Percentiles rank a stretch among this genome's conserved stretches.
These are phyloP conservation scores for Bubo bubo DNA, from an alignment of 2,113 vertebrate species.

Conservation along the genomic window DNA sequence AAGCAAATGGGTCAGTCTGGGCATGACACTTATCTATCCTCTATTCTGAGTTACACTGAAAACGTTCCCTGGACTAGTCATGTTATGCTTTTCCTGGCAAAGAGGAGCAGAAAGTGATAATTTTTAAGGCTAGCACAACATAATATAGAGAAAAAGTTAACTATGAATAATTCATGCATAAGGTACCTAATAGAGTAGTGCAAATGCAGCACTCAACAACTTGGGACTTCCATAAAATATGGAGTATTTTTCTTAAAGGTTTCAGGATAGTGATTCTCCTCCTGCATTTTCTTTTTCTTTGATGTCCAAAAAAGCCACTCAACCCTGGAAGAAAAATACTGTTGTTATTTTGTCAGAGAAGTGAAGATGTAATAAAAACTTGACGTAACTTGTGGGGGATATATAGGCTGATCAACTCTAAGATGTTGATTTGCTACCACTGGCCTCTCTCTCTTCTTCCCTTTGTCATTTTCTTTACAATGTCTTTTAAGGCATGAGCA, in stretches of 20 bases:
- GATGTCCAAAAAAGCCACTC: background rate
- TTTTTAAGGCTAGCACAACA: background rate
- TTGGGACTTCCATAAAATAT: background rate
- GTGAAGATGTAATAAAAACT: background rate
- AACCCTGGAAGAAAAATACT: rapidly evolving
- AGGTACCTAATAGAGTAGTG: background rate
- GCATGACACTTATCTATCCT: rapidly evolving
- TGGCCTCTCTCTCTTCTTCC: background rate
- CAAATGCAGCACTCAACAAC: background rate
- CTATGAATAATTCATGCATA: background rate
- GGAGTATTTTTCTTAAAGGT: background rate
- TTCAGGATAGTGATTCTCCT: background rate
- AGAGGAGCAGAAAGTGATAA: background rate
- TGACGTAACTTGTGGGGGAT: background rate
- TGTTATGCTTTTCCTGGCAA: background rate
- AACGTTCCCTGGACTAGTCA: background rate
- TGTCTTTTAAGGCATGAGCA: background rate
- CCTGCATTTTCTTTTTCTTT: background rate
- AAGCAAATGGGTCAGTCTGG: background rate
- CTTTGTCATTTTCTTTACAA: background rate
- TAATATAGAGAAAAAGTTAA: background rate
- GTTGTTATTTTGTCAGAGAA: background rate
- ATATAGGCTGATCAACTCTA: background rate
- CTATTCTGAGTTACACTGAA: background rate
- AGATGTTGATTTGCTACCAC: background rate